These are phyloP conservation scores for Bursaphelenchus mucronatus DNA, from an alignment of 1,140 invertebrate genomes.

Conservation along the genomic window DNA sequence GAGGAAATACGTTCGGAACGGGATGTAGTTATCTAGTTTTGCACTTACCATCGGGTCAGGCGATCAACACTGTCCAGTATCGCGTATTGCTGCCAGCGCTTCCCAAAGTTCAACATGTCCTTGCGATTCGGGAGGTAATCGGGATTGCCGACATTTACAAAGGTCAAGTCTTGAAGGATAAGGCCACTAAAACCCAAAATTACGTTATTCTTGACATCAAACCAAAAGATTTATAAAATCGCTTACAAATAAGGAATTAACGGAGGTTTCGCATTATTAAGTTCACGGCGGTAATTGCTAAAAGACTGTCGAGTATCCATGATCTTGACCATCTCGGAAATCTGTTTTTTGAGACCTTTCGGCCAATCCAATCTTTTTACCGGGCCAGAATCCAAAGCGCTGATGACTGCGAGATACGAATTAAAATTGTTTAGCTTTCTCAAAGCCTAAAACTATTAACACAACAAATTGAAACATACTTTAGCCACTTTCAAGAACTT, in stretches of 20 bases:
- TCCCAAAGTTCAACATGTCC: constrained; percentile 34
- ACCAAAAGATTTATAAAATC: background rate
- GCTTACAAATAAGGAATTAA: constrained; percentile 90
- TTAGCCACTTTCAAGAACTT: constrained; percentile 99
- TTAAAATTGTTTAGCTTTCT: constrained; percentile 97
- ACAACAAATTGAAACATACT: constrained; percentile 63
- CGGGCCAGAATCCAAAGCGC: constrained; percentile 91
- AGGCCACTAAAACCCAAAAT: constrained; percentile 73
- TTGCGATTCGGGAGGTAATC: constrained; percentile 26
- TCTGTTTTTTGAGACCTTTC: constrained; percentile 78
- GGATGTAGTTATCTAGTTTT: background rate
- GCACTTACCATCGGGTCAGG: constrained; percentile 26
- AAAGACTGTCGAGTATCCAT: constrained; percentile 95
- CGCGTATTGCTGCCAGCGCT: constrained; percentile 38
- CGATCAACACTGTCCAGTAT: constrained; percentile 34
- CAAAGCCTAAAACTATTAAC: constrained; percentile 64
- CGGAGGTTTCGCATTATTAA: constrained; percentile 87
- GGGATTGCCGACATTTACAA: constrained; percentile 85
- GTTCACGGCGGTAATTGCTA: constrained; percentile 82
- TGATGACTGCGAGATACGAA: constrained; percentile 89
- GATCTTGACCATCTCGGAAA: constrained; percentile 83
- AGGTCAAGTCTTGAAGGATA: constrained; percentile 95
- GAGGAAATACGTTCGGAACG: background rate
- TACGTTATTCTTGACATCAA: background rate
- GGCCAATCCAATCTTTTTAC: constrained; percentile 86